These are phyloP conservation scores for Onychorhynchus coronatus DNA, from an alignment of 2,113 vertebrate species.

Conservation along the genomic window DNA sequence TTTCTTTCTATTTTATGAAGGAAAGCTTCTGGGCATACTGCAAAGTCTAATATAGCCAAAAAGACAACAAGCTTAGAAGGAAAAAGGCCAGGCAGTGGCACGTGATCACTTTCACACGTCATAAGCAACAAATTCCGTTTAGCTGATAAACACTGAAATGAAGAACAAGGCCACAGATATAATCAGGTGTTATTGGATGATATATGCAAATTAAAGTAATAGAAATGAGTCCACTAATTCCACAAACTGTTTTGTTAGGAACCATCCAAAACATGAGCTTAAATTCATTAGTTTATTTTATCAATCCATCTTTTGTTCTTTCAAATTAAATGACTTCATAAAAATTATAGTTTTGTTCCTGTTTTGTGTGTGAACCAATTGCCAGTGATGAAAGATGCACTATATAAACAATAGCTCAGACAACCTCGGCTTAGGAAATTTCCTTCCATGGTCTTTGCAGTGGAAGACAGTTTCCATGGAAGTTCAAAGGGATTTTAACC, in stretches of 20 bases:
- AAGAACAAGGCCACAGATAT: slow-evolving; percentile 91
- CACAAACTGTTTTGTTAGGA: slow-evolving; percentile 70
- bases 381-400: slow-evolving; percentile 55
- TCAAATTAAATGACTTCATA: slow-evolving; percentile 54
- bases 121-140: slow-evolving; percentile 83
- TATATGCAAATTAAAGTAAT: slow-evolving; percentile 73
- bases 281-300: slow-evolving; percentile 65
- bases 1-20: slow-evolving; percentile 95
- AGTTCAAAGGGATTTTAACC: slow-evolving; percentile 78
- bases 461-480: slow-evolving; percentile 86
- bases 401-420: slow-evolving; percentile 64
- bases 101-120: slow-evolving; percentile 81
- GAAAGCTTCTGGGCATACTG: slow-evolving; percentile 95
- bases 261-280: slow-evolving; percentile 68
- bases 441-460: slow-evolving; percentile 78
- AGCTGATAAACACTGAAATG: slow-evolving; percentile 91
- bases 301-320: slow-evolving; percentile 70
- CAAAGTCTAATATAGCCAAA: slow-evolving; percentile 95
- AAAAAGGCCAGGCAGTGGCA: slow-evolving; percentile 83
- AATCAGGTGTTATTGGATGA: slow-evolving; percentile 72
- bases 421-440: slow-evolving; percentile 69
- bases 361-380: slow-evolving; percentile 60
- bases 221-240: slow-evolving; percentile 73
- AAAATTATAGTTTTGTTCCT: slow-evolving; percentile 62
- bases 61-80: slow-evolving; percentile 84